Conservation (phyloP, 2,113 vertebrate species). For the Varanus komodoensis region DNA sequence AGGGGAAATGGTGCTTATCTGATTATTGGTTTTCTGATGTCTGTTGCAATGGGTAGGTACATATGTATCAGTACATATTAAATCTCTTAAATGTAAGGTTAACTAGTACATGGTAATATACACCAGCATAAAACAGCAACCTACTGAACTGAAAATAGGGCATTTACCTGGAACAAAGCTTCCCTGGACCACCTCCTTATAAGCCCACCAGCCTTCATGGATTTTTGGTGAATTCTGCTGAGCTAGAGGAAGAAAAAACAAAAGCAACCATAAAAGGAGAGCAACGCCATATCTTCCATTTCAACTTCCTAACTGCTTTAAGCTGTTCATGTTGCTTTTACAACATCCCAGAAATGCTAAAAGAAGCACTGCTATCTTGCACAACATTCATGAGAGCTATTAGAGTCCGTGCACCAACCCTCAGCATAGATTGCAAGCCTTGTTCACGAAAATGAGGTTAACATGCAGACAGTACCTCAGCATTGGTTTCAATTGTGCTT, state of each 20-base stretch:
- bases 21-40: not conserved
- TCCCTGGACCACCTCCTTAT: slow-evolving; percentile 98
- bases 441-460: slow-evolving; percentile 39
- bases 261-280: slow-evolving; percentile 44
- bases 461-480: not conserved
- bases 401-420: not conserved
- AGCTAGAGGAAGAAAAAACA: slow-evolving; percentile 80
- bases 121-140: not conserved
- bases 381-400: not conserved
- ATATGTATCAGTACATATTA: not conserved
- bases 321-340: not conserved
- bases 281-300: not conserved
- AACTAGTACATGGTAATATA: not conserved
- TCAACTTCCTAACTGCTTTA: not conserved
- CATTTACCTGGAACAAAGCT: slow-evolving; percentile 98
- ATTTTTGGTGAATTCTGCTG: slow-evolving; percentile 97
- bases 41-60: not conserved
- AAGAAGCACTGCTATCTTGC: not conserved
- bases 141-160: not conserved
- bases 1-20: rapidly evolving
- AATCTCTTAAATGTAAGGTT: not conserved
- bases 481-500: not conserved
- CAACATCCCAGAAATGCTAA: not conserved
- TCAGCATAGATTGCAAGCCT: not conserved
- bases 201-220: slow-evolving; percentile 99